phyloP scores from a whole-genome alignment of 2,113 vertebrate genomes.

The Syngnathus floridae region DNA sequence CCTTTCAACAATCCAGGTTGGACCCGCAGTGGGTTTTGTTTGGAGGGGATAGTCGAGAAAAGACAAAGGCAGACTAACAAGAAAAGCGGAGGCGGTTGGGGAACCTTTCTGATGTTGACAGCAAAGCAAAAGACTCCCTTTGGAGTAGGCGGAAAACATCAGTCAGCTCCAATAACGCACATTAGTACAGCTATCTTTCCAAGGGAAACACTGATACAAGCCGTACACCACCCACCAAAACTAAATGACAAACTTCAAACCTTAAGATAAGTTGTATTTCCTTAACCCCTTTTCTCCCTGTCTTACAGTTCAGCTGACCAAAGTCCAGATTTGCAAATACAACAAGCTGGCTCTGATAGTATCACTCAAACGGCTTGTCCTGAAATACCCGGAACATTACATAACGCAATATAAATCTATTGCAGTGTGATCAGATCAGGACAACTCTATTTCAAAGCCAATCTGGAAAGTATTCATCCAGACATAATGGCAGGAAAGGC shows the following conservation, averaged over 20 bases:
- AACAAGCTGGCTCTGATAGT: no score
- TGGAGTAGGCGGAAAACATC: constrained; percentile 47
- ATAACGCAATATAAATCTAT: no score
- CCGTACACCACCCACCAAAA: neutral
- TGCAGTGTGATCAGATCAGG: no score
- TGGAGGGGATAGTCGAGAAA: constrained; percentile 10
- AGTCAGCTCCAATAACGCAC: constrained; percentile 26
- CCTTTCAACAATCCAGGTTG: neutral
- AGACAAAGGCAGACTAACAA: constrained; percentile 43
- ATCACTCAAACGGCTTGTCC: no score
- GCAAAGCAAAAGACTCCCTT: constrained; percentile 34
- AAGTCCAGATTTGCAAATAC: neutral
- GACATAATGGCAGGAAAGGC: no score
- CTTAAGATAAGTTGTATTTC: neutral
- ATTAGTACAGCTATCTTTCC: constrained; percentile 1
- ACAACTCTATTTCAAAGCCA: no score
- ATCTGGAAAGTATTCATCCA: neutral
- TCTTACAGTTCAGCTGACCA: neutral
- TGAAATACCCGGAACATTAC: no score
- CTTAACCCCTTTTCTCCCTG: neutral
- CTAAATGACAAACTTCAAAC: neutral
- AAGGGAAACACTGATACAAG: neutral
- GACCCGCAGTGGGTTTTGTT: constrained; percentile 6
- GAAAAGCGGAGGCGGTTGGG: constrained; percentile 14
- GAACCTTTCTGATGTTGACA: constrained; percentile 33